Evolutionary conservation across 2,888 invertebrate species (phyloP), one percentile per base, ranked within the genome.

Genomic region (Scaptomyza cyrtandrae): DNA sequence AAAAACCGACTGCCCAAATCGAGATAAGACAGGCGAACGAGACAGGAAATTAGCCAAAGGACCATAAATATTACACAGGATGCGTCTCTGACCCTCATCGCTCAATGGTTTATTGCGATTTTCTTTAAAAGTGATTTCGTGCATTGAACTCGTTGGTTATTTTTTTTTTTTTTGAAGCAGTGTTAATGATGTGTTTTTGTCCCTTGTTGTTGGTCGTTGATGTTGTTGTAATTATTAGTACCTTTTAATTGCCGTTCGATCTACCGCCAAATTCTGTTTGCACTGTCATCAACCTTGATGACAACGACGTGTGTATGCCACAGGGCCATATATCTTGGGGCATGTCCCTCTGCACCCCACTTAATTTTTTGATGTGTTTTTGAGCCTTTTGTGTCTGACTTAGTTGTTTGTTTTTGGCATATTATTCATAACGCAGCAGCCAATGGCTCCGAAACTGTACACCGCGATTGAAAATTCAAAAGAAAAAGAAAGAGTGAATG

Each of bases 301-400:
- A 54, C 46, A 43, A 10, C 41, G 16, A 41, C 41, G 62, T 61
- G 43, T 49, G 48, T 53, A 44, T 53, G 53, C 14, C 55, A 43
- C 19, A 61, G 52, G 33, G 52, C 41, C 64, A 61, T 45, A 61
- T 45, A 31, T 45, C 27, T 44, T 39, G 37, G 14, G 49, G 50
- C 70, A 27, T 46, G 6, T 14, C 6, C 14, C n/a, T 19, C 6
- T 5, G 3, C 33, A 27, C 2, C 29, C 37, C 29, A 14, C 14
- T 13, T 14, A 50, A 41, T 44, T 54, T 33, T 29, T n/a, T 43
- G n/a, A 45, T 39, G 46, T 67, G 65, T 72, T 60, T 86, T 83
- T 86, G 81, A 79, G 78, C 70, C 81, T 80, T 79, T 84, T 83
- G 83, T 81, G 86, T 84, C 78, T 81, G 86, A 78, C 79, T 76